Conservation (phyloP, 2,113 vertebrate genomes). For the Xiphias gladius region DNA sequence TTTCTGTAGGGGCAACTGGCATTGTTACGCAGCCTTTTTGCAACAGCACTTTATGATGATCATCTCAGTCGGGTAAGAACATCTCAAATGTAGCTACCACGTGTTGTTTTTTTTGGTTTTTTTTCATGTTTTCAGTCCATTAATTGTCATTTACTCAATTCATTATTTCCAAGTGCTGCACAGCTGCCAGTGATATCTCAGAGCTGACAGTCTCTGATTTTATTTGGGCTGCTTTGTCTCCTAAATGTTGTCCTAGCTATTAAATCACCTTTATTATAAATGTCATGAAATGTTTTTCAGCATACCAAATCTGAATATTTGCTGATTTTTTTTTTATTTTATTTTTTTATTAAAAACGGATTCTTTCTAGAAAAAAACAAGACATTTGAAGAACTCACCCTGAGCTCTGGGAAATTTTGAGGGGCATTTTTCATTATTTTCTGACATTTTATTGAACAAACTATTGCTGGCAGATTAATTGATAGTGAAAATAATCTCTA, state of each 20-base stretch:
- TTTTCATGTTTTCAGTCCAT: neutral
- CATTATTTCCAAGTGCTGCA: neutral
- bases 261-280: neutral
- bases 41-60: conserved; percentile 91
- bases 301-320: too few relatives aligned
- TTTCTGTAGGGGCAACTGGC: conserved; percentile 90
- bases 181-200: conserved; percentile 4
- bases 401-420: too few relatives aligned
- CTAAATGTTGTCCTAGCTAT: neutral
- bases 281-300: neutral
- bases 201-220: neutral
- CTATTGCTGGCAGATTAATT: neutral
- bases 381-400: too few relatives aligned
- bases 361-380: too few relatives aligned
- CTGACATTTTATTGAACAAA: too few relatives aligned
- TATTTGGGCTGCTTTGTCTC: neutral
- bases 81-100: neutral
- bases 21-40: conserved; percentile 90
- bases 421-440: too few relatives aligned
- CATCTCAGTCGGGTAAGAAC: conserved; percentile 90
- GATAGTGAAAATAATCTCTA: too few relatives aligned
- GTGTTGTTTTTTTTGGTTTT: neutral
- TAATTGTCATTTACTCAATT: neutral
- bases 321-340: neutral
- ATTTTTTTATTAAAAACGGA: too few relatives aligned